Percentiles rank a stretch among this genome's conserved stretches.
These are phyloP conservation scores for Spisula solida DNA, from an alignment of 2,888 invertebrate genomes.

Conservation along the genomic window DNA sequence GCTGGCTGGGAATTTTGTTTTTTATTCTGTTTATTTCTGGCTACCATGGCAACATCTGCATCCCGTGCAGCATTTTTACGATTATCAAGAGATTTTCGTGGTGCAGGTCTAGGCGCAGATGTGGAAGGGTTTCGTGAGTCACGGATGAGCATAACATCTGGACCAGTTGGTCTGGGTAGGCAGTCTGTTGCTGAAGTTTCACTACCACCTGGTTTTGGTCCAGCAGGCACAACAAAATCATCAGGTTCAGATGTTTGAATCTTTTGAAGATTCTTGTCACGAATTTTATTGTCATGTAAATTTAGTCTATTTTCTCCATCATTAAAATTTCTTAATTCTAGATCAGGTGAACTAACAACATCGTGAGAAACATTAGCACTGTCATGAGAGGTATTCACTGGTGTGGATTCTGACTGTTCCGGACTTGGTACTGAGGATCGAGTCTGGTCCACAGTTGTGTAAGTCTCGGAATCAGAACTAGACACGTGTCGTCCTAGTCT, in stretches of 20 bases:
- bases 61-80: not conserved
- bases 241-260: not conserved
- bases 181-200: not conserved
- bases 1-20: not conserved
- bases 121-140: not conserved
- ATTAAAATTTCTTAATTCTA: not conserved
- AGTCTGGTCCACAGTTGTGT: not conserved
- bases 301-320: not conserved
- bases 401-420: not conserved
- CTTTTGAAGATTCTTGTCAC: slow-evolving; percentile 13
- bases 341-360: not conserved
- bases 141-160: not conserved
- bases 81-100: slow-evolving; percentile 8
- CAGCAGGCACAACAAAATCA: slow-evolving; percentile 41
- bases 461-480: slow-evolving; percentile 57
- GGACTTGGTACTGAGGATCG: not conserved
- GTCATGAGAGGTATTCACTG: not conserved
- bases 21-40: not conserved
- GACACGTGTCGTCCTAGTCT: slow-evolving; percentile 62
- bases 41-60: not conserved
- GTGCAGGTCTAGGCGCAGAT: not conserved
- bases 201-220: slow-evolving; percentile 37
- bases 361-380: not conserved
- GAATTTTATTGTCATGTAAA: not conserved
- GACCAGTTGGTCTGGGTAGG: not conserved